Base-by-base conservation (phyloP, 2,113 vertebrate species). In the Amia ocellicauda region DNA sequence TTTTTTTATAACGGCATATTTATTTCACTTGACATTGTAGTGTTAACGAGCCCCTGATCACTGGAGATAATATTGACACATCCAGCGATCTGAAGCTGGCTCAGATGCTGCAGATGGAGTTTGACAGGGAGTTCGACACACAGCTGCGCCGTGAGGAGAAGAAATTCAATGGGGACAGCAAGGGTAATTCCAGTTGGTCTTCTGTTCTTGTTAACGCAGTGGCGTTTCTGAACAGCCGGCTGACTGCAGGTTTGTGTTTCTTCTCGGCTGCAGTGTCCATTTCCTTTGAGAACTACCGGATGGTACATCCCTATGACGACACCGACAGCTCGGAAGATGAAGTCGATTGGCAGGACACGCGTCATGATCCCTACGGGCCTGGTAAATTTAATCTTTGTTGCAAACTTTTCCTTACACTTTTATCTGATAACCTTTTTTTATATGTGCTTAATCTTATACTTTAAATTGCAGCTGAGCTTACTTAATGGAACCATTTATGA, bases 201-300 rank as follows among this genome's bases (percentile, higher is more conserved):
- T 36, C 11, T 1, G 1, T 36, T 11, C 4, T n/a, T 22, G 40
- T 29, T 29, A 28, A 54, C 9, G 27, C 9, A 29, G 28, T 54
- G 24, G 14, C 26, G 52, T 57, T 16, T 20, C 8, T 17, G 4
- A 9, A 19, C 16, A 36, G 10, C 31, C 20, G 19, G 31, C 17
- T 14, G 16, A 9, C 28, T 57, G 29, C 16, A 19, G 11, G 23
- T 31, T 55, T 9, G 19, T 16, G 4, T 57, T 52, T 16, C 71
- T 0, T 77, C 73, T 71, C 78, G 64, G 24, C 74, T 79, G 59
- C 83, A 98, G 97, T 99, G 58, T 98, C 95, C 54, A 94, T 99
- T 85, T 99, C 97, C 42, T 99, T 98, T 79, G 95, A 99, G 84
- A 99, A 99, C 85, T 97, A 95, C 70, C 93, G 95, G 2, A 98